phyloP scores from a whole-genome alignment of 2,113 vertebrate genomes.

The Scomber colias region DNA sequence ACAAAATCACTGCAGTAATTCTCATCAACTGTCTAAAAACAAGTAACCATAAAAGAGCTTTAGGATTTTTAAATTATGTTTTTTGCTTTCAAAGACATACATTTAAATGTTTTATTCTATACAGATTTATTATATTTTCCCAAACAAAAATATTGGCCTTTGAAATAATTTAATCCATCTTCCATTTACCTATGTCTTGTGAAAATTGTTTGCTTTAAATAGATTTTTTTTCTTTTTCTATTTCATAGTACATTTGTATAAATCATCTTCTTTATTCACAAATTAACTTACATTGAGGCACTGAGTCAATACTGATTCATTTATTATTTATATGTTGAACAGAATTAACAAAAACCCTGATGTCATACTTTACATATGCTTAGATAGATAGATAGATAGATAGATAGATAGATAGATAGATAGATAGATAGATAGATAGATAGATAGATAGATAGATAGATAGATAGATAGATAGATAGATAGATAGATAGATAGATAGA shows the following conservation, averaged over 20 bases:
- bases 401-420: too few species aligned
- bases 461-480: too few species aligned
- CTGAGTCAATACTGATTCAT: not conserved
- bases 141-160: not conserved
- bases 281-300: not conserved
- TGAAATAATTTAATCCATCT: too few species aligned
- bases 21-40: slow-evolving; percentile 54
- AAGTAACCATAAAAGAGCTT: slow-evolving; percentile 34
- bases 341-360: slow-evolving; percentile 8
- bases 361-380: not conserved
- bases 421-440: too few species aligned
- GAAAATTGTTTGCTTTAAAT: too few species aligned
- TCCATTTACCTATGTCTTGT: too few species aligned
- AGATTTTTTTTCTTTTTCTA: too few species aligned
- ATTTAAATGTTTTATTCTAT: too few species aligned
- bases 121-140: not conserved
- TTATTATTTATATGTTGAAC: slow-evolving; percentile 30
- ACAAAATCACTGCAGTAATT: slow-evolving; percentile 72
- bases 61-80: not conserved
- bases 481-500: slow-evolving; percentile 1
- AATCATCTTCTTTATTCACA: not conserved
- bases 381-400: slow-evolving; percentile 29
- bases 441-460: too few species aligned
- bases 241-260: too few species aligned
- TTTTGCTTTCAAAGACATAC: not conserved